A percentile compares a stretch with the other conserved stretches of the same genome.
phyloP scores from a whole-genome alignment of 2,113 vertebrate genomes.

The Odocoileus hemionus region DNA sequence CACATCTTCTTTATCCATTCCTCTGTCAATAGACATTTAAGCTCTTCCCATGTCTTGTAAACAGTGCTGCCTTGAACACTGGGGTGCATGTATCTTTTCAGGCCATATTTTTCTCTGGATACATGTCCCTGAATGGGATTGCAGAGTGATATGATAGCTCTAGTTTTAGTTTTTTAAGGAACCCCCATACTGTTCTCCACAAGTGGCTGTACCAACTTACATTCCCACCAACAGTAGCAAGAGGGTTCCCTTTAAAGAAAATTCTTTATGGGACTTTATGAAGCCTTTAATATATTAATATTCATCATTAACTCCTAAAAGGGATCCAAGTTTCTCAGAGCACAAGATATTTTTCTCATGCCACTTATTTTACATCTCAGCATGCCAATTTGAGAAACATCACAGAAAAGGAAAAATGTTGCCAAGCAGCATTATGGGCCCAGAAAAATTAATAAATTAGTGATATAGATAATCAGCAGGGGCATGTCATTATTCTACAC shows the following conservation, averaged over 20 bases:
- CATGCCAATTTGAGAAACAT: background rate
- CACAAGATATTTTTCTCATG: slow-evolving; percentile 16
- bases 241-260: background rate
- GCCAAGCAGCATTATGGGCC: background rate
- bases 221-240: background rate
- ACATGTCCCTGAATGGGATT: background rate
- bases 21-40: background rate
- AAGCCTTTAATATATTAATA: background rate
- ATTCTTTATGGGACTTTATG: background rate
- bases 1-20: background rate
- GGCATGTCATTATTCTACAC: background rate
- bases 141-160: background rate
- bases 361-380: slow-evolving; percentile 20
- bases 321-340: background rate
- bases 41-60: background rate
- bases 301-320: background rate
- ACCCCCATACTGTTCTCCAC: background rate
- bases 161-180: background rate
- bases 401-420: background rate
- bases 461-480: background rate
- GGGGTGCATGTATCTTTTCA: background rate
- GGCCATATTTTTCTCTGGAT: background rate
- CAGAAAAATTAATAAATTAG: background rate
- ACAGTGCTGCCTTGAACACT: background rate
- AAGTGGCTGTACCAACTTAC: background rate